Evolutionary conservation across 2,888 invertebrate species (phyloP).

Genomic region (Hyles lineata): DNA sequence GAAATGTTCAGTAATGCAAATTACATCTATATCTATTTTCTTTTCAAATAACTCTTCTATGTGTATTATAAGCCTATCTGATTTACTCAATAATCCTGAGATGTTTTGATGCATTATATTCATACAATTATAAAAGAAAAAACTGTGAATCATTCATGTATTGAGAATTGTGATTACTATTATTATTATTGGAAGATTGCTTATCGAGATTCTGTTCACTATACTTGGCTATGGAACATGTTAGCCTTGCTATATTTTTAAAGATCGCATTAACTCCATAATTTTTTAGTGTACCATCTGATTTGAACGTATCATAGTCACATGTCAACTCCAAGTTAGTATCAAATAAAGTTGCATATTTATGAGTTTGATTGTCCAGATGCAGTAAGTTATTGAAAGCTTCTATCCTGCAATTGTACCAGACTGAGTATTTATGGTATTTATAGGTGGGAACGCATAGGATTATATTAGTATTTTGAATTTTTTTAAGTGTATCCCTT

Average conservation of each 20-base stretch:
- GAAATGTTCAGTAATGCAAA: background rate
- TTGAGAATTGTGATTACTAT: background rate
- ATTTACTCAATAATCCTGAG: background rate
- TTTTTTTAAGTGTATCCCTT: background rate
- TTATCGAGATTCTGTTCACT: background rate
- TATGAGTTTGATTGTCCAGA: background rate
- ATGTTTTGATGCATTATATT: conserved; percentile 1
- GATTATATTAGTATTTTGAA: background rate
- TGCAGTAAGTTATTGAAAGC: background rate
- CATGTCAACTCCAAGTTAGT: background rate
- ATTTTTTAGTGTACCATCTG: background rate
- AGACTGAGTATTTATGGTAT: background rate
- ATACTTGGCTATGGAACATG: background rate
- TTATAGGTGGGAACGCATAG: background rate
- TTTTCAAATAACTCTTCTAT: background rate
- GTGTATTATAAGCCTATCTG: background rate
- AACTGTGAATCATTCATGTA: background rate
- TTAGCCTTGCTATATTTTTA: background rate
- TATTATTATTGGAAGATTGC: background rate
- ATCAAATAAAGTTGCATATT: background rate
- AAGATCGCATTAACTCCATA: background rate
- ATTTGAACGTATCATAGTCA: background rate
- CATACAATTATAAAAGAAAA: background rate
- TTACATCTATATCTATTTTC: background rate
- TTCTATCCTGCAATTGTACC: background rate